Percentiles rank a stretch among this genome's conserved stretches.
Conservation (phyloP, 2,888 invertebrate genomes). For the Phortica okadai region DNA sequence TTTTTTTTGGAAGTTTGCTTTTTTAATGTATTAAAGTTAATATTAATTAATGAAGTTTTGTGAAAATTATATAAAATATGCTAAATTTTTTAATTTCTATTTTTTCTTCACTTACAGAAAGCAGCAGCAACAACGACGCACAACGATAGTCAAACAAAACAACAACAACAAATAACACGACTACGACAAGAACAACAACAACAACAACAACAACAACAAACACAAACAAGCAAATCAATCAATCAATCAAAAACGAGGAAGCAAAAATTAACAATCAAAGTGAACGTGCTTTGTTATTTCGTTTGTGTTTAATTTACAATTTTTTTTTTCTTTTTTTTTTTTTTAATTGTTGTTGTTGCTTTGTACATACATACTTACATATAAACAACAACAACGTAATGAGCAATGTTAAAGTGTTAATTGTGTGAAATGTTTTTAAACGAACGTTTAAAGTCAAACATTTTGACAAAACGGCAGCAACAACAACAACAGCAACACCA, state of each 20-base stretch:
- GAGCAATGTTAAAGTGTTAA: background rate
- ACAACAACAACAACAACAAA: background rate
- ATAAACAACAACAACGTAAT: constrained; percentile 41
- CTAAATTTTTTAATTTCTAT: no score
- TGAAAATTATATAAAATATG: no score
- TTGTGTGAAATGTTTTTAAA: background rate
- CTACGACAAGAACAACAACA: background rate
- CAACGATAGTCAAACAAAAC: no score
- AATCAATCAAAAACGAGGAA: no score
- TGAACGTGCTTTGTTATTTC: no score
- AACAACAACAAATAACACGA: constrained; percentile 33
- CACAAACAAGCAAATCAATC: background rate
- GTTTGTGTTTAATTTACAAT: no score
- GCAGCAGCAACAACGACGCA: no score
- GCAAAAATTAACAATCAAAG: no score
- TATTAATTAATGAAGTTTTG: no score
- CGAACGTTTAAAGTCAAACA: background rate
- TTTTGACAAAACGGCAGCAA: background rate
- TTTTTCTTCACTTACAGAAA: no score
- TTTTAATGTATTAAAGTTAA: no score
- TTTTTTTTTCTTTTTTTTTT: constrained; percentile 39
- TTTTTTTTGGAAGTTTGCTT: no score
- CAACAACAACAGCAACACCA: constrained; percentile 1
- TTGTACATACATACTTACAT: constrained; percentile 26
- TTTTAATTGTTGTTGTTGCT: constrained; percentile 25